Percentiles rank a stretch among this genome's conserved stretches.
phyloP scores from a whole-genome alignment of 2,888 invertebrate genomes.

The Andrena marginata region DNA sequence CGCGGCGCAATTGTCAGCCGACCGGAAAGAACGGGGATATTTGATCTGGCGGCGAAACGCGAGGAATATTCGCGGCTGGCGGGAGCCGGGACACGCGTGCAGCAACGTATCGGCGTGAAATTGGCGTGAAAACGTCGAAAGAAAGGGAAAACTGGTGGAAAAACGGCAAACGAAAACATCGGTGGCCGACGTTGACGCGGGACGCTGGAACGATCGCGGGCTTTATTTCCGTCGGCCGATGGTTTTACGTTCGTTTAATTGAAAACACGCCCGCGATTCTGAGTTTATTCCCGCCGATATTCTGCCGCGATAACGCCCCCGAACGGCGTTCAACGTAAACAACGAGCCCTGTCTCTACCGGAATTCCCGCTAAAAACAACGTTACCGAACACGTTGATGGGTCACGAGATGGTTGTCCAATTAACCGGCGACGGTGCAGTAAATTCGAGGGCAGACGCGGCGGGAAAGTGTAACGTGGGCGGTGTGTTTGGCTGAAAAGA shows the following conservation, averaged over 20 bases:
- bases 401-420: conserved; percentile 48
- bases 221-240: not conserved
- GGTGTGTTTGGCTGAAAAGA: conserved; percentile 56
- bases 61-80: conserved; percentile 2
- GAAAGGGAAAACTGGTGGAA: conserved; percentile 18
- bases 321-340: not conserved
- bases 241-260: conserved; percentile 9
- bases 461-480: conserved; percentile 20
- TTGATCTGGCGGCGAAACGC: conserved; percentile 8
- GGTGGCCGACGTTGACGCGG: not conserved
- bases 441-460: conserved; percentile 20
- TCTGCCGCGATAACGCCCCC: conserved; percentile 7
- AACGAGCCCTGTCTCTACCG: not conserved
- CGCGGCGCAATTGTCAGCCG: conserved; percentile 24
- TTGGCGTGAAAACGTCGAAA: conserved; percentile 16
- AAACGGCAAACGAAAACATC: conserved; percentile 14
- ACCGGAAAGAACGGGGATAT: conserved; percentile 9
- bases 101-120: not conserved
- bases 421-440: conserved; percentile 45
- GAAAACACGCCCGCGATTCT: conserved; percentile 1
- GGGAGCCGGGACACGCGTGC: not conserved
- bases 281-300: not conserved
- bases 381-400: conserved; percentile 28
- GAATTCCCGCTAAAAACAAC: conserved; percentile 12
- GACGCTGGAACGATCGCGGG: not conserved